A percentile compares a stretch with the other conserved stretches of the same genome.
phyloP scores from a whole-genome alignment of 2,888 invertebrate genomes.

The Andrena fulva region DNA sequence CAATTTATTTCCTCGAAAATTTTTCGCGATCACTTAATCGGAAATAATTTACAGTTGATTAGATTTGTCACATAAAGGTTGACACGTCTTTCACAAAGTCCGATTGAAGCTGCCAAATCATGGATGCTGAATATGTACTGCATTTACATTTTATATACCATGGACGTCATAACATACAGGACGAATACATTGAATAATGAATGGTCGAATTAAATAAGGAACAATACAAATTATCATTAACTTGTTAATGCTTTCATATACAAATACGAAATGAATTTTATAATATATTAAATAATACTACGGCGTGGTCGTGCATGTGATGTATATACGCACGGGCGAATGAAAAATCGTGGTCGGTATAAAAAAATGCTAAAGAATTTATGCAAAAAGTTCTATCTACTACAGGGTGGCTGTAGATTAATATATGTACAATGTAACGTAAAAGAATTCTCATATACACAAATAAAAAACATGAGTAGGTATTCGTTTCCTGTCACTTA shows the following conservation, averaged over 20 bases:
- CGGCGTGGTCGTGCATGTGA: background rate
- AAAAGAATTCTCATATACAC: constrained; percentile 19
- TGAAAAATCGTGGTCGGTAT: constrained; percentile 13
- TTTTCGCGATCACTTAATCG: background rate
- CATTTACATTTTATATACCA: constrained; percentile 64
- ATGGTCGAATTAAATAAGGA: constrained; percentile 40
- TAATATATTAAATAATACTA: constrained; percentile 41
- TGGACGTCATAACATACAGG: constrained; percentile 60
- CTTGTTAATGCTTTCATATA: constrained; percentile 32
- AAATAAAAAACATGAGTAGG: constrained; percentile 24
- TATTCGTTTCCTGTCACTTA: background rate
- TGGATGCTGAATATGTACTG: constrained; percentile 25
- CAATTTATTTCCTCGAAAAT: background rate
- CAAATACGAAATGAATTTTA: constrained; percentile 36
- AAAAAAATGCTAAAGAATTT: constrained; percentile 19
- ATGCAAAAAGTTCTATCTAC: background rate
- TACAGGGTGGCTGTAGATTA: constrained; percentile 7
- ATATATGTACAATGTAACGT: background rate
- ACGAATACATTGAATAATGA: constrained; percentile 51
- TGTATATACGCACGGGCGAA: background rate
- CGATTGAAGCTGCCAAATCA: constrained; percentile 39
- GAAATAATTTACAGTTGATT: background rate
- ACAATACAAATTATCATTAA: constrained; percentile 42
- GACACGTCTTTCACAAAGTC: constrained; percentile 39
- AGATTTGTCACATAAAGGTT: constrained; percentile 25